Evolutionary conservation across 2,888 invertebrate species (phyloP), one percentile per base, ranked within the genome.

Genomic region (Drosophila ezoana): DNA sequence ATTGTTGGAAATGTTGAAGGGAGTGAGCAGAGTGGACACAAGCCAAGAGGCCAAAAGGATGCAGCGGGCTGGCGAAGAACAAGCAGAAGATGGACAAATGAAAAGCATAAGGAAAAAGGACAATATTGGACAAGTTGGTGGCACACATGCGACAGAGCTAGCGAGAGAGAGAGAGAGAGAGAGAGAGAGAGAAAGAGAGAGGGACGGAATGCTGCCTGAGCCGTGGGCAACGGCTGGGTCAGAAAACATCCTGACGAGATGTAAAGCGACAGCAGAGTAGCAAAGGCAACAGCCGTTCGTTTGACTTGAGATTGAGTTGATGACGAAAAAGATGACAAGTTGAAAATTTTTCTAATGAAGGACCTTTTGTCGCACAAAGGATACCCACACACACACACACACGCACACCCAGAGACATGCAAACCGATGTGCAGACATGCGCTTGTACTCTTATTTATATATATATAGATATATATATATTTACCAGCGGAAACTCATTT

Each of bases 291-390:
- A 81, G 83, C 75, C 73, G 85, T 80, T 81, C 77, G 81, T 79
- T 85, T 79, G 85, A 87, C 86, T 85, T 87, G 87, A 85, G 76
- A 85, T 87, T 85, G 82, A 86, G 88, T 85, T 88, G 84, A 85
- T 89, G 89, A 88, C 87, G 85, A 85, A 85, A 89, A 85, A 88
- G 88, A 89, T 89, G 89, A 89, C 88, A 89, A 89, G 81, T 88
- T 89, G 85, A 77, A 89, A 87, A 80, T 89, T 88, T 87, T 87
- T 85, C 81, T 89, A 89, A 89, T 88, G 89, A 89, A 87, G 86
- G 89, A 84, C 89, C 87, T 82, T 85, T 82, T 76, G 64, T 47
- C 69, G 72, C 73, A 81, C 81, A 87, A 87, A 80, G 79, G 85
- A 87, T 66, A 69, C 61, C 45, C 61, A 68, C 58, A 66, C 48